Percentiles rank a stretch among this genome's conserved stretches.
Evolutionary conservation across 2,113 vertebrate species (phyloP).

Genomic region (Collichthys lucidus): DNA sequence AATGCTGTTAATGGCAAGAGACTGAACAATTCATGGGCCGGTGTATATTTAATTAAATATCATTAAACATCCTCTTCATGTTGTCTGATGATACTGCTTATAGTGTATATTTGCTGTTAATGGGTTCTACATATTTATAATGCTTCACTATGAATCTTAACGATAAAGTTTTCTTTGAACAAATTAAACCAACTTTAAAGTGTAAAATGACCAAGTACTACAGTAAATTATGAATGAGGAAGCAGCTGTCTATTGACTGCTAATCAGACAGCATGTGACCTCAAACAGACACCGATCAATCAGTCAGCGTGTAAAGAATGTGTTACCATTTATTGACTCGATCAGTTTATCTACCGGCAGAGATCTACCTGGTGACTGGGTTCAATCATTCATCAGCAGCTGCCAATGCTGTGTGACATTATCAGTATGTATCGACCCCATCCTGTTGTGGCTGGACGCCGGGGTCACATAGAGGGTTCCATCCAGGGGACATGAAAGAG

Average conservation of each 20-base stretch:
- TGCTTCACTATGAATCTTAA: not conserved
- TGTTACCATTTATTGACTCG: conserved; percentile 6
- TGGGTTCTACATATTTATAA: not conserved
- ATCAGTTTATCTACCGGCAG: not conserved
- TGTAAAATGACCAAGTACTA: not conserved
- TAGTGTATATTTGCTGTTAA: not conserved
- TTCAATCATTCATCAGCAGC: conserved; percentile 19
- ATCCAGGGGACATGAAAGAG: conserved; percentile 67
- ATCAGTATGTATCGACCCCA: conserved; percentile 22
- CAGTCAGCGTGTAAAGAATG: not conserved
- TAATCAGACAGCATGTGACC: not conserved
- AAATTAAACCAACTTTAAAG: not conserved
- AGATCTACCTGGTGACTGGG: not conserved
- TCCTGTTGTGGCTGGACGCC: conserved; percentile 33
- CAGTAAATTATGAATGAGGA: conserved; percentile 14
- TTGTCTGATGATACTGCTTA: not conserved
- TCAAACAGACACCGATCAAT: not conserved
- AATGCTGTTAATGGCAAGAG: not conserved
- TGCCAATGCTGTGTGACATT: conserved; percentile 55
- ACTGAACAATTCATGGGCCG: not conserved
- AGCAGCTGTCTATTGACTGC: not conserved
- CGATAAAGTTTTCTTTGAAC: not conserved
- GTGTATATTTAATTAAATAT: not conserved
- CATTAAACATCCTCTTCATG: not conserved
- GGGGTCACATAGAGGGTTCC: conserved; percentile 36